Evolutionary conservation across 2,797 vertebrate species (phyloP).

Genomic region (Euthynnus affinis): DNA sequence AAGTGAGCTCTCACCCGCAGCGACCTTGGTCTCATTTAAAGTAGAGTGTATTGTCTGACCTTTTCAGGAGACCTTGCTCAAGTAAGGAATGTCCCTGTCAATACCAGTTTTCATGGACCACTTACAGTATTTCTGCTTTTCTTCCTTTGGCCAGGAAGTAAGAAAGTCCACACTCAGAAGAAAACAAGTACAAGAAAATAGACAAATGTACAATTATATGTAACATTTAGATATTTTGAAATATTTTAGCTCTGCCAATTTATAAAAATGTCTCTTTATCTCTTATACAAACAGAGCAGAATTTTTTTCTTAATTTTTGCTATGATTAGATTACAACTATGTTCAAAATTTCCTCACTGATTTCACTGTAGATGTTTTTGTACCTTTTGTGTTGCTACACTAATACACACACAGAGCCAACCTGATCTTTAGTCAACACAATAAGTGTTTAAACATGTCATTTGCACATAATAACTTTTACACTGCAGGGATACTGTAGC

Average conservation of each 20-base stretch:
- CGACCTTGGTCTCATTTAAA: conserved; percentile 62
- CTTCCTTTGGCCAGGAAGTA: conserved; percentile 38
- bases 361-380: background rate
- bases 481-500: background rate
- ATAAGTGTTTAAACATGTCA: background rate
- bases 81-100: conserved; percentile 76
- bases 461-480: background rate
- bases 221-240: background rate
- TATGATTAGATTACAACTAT: too few species aligned
- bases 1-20: background rate
- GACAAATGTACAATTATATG: conserved; percentile 1
- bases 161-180: conserved; percentile 16
- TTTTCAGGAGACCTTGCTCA: conserved; percentile 68
- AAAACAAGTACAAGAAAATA: conserved; percentile 14
- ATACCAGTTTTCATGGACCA: conserved; percentile 77
- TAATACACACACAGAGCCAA: background rate
- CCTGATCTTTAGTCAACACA: background rate
- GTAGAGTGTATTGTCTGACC: conserved; percentile 70
- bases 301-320: too few species aligned
- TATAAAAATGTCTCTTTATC: background rate
- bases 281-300: background rate
- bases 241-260: background rate
- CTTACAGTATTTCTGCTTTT: conserved; percentile 61
- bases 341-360: background rate
- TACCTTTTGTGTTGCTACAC: background rate